Evolutionary conservation across 2,888 invertebrate genomes (phyloP), one percentile per base, ranked within the genome.

Genomic region (Rotaria socialis): DNA sequence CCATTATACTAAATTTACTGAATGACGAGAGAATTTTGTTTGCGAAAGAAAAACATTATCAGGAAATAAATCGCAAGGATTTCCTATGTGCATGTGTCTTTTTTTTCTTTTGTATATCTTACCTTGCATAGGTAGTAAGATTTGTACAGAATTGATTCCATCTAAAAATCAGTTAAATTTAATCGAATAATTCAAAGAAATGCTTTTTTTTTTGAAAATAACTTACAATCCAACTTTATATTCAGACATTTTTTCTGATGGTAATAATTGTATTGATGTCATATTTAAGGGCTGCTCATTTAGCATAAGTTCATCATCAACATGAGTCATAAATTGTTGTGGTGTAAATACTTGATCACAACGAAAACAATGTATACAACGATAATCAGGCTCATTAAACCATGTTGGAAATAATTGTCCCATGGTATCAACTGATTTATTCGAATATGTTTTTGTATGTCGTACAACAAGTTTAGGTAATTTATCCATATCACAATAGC

Each of bases 321-420:
- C 47, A 47, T 80, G 80, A 5, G 47, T 80, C 80, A 80, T 80
- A 80, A 80, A 80, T n/a, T 80, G 47, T 80, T 80, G 80, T n/a
- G 80, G 80, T 14, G 80, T 80, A n/a, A 80, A 80, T n/a, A 80
- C 80, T 80, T 80, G 80, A 80, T 80, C 80, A 47, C 80, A 80
- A 80, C 47, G 43, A 47, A 80, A 80, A 47, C 80, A 80, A n/a
- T 80, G 80, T 24, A 80, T 47, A n/a, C 80, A 80, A 47, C 80
- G 80, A 47, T 80, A 80, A 47, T 80, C 80, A 47, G 80, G 80
- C n/a, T 80, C 80, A 47, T 43, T 80, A 8, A 80, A 80, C 80
- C 80, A 80, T 47, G 47, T 47, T 24, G 80, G 80, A 80, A 80
- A 80, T 47, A 80, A 47, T 47, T 80, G 80, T 80, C 80, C 80